Evolutionary conservation across 1,140 invertebrate species (phyloP).

Genomic region (Zaprionus capensis): DNA sequence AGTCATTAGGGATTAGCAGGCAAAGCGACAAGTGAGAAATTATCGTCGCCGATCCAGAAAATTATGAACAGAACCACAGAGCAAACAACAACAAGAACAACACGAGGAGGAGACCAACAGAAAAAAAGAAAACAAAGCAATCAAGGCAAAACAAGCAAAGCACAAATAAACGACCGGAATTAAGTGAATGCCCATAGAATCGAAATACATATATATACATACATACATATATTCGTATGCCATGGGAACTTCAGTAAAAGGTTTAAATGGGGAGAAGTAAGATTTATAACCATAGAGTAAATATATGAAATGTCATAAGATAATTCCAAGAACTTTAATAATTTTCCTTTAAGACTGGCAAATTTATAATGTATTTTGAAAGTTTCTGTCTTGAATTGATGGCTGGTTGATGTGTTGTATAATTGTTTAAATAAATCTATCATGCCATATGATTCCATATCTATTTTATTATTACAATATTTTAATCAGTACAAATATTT

Average conservation of each 20-base stretch:
- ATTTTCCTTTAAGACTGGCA: too few relatives aligned
- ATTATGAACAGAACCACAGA: conserved; percentile 22
- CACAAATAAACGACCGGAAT: not conserved
- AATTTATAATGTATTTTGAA: too few relatives aligned
- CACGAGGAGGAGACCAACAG: not conserved
- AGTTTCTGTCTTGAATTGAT: too few relatives aligned
- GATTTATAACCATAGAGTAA: too few relatives aligned
- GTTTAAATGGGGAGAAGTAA: not conserved
- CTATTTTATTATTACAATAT: too few relatives aligned
- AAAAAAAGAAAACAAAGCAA: not conserved
- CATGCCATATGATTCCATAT: too few relatives aligned
- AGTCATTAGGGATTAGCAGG: conserved; percentile 71
- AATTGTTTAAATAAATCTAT: too few relatives aligned
- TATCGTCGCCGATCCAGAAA: conserved; percentile 18
- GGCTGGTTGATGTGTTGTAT: too few relatives aligned
- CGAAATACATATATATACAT: not conserved
- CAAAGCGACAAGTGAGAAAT: conserved; percentile 16
- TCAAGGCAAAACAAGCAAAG: not conserved
- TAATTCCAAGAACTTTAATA: too few relatives aligned
- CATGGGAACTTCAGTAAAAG: not conserved
- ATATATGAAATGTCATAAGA: too few relatives aligned
- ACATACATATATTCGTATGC: not conserved
- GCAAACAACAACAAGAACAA: not conserved
- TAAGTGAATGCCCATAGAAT: not conserved
- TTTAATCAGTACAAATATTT: too few relatives aligned